Base-by-base conservation (phyloP, 2,113 vertebrate species). In the Gymnobelideus leadbeateri region DNA sequence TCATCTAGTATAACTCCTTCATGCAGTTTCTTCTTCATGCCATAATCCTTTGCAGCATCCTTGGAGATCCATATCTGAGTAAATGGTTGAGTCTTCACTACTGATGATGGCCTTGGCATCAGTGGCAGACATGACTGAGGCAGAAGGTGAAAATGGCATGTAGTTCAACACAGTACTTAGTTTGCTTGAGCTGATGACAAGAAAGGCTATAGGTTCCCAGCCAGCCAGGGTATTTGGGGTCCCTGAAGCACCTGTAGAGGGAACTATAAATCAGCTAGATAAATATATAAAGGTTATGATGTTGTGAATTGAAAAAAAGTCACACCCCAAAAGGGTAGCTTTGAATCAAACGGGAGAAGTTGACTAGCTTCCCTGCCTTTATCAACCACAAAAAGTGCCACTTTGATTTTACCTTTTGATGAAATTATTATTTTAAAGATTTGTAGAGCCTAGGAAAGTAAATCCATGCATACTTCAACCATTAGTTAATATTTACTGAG, bases 401-500 rank as follows among this genome's bases (percentile, higher is more conserved):
- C 49, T 97, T 91, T 61, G 95, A 68, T 84, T 97, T 97, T 96
- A 94, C 77, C 92, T 96, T 96, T 97, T 95, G 23, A 96, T 92
- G 92, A 57, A 89, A 89, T 92, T 93, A 93, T 97, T 96, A 97
- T 96, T 97, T 97, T 97, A 96, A 98, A 96, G 95, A 52, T 96
- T 98, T 90, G 90, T 95, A 89, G 90, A 97, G 93, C 68, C 93
- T 91, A 92, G 84, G 84, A 89, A 96, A 96, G 94, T 96, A 96
- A 95, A 92, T 96, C 93, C 95, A 91, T 95, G 93, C 94, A 94
- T 97, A 96, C 91, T 94, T 98, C 94, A 61, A 93, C 96, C 97
- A 93, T 97, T 97, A 97, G 95, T 96, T 98, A 97, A 95, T 77
- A 97, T 94, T 94, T 97, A 92, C 95, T 97, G 95, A 95, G 97